Evolutionary conservation across 2,113 vertebrate species (phyloP).

Genomic region (Thymallus thymallus): DNA sequence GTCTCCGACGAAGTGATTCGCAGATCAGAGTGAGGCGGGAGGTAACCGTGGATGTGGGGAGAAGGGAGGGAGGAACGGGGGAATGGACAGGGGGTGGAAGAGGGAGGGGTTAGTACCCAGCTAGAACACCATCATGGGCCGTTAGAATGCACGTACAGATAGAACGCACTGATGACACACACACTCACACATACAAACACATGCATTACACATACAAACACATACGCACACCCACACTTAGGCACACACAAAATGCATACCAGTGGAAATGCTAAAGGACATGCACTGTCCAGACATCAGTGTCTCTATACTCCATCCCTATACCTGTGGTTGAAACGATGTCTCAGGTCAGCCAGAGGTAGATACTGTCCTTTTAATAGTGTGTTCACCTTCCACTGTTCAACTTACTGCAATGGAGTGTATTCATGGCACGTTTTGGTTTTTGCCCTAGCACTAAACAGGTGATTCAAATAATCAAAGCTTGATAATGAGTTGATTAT

Average conservation of each 20-base stretch:
- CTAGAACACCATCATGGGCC: constrained; percentile 11
- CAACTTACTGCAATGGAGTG: constrained; percentile 53
- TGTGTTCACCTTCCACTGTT: constrained; percentile 30
- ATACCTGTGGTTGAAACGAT: constrained; percentile 15
- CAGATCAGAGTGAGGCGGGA: constrained; percentile 59
- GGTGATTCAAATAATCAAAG: too few relatives aligned
- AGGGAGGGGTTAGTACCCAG: constrained; percentile 11
- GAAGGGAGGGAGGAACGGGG: constrained; percentile 47
- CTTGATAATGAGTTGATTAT: too few relatives aligned
- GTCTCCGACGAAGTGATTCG: constrained; percentile 71
- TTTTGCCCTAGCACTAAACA: too few relatives aligned
- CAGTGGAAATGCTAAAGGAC: constrained; percentile 9
- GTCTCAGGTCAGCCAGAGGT: constrained; percentile 15
- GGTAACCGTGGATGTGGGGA: constrained; percentile 42
- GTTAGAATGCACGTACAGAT: not conserved
- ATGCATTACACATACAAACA: too few relatives aligned
- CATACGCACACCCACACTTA: not conserved
- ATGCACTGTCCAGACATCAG: constrained; percentile 15
- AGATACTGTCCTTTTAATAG: constrained; percentile 20
- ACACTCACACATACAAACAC: not conserved
- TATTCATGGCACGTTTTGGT: constrained; percentile 23
- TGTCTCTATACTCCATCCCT: constrained; percentile 17
- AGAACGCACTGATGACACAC: constrained; percentile 54
- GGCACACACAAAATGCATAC: constrained; percentile 19
- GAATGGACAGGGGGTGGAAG: constrained; percentile 20